Percentiles rank a stretch among this genome's conserved stretches.
phyloP scores from a whole-genome alignment of 2,888 invertebrate species.

The Mylabris sibirica region DNA sequence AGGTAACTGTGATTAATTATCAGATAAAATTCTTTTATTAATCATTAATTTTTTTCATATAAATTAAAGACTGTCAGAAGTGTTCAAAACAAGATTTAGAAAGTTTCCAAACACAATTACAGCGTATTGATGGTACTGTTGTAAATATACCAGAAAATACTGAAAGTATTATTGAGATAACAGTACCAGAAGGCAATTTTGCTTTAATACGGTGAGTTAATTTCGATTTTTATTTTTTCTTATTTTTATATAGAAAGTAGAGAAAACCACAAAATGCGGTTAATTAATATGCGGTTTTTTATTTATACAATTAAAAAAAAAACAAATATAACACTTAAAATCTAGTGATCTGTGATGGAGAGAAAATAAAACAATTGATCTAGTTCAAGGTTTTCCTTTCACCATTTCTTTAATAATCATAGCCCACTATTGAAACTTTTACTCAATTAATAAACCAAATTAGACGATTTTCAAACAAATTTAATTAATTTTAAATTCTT shows the following conservation, averaged over 20 bases:
- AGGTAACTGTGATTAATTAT: conserved; percentile 19
- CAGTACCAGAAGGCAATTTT: conserved; percentile 56
- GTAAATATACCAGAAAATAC: conserved; percentile 49
- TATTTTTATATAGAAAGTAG: not conserved
- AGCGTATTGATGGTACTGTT: conserved; percentile 57
- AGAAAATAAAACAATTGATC: not conserved
- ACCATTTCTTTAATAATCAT: not conserved
- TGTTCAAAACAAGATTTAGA: conserved; percentile 47
- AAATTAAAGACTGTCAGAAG: conserved; percentile 44
- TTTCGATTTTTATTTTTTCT: not conserved
- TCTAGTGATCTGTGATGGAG: not conserved
- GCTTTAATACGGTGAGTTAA: conserved; percentile 54
- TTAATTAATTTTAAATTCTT: not conserved
- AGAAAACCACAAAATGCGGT: not conserved
- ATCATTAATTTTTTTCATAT: not conserved
- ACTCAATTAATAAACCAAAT: no score
- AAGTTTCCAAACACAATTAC: conserved; percentile 52
- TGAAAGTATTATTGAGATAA: conserved; percentile 48
- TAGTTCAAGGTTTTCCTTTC: not conserved
- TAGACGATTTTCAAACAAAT: not conserved
- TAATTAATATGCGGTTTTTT: conserved; percentile 5
- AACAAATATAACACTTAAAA: not conserved
- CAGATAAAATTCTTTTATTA: not conserved
- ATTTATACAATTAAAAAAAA: not conserved
- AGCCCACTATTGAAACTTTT: not conserved